These are phyloP conservation scores for Brachionus koreanus DNA, from an alignment of 1,140 invertebrate species.

Conservation along the genomic window DNA sequence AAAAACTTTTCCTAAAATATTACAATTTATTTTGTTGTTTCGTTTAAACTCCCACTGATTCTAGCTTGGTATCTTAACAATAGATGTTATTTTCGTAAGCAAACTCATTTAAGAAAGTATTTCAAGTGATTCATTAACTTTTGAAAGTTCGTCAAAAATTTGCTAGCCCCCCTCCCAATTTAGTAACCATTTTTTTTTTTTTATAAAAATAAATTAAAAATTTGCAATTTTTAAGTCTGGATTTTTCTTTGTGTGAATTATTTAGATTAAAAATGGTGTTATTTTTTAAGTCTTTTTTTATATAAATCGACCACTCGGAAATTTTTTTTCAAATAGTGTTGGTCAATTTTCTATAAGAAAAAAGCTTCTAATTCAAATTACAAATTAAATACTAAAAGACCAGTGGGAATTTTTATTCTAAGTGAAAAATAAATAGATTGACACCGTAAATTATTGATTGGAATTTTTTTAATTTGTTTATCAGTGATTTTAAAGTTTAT, in stretches of 20 bases:
- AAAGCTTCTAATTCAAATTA: not conserved
- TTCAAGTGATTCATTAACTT: slow-evolving; percentile 40
- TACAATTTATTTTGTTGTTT: slow-evolving; percentile 17
- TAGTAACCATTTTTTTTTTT: slow-evolving; percentile 10
- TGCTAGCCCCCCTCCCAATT: not conserved
- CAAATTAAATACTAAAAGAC: not conserved
- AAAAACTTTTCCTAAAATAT: not conserved
- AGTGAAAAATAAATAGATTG: not conserved
- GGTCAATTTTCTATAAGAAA: not conserved
- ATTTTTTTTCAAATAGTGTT: not conserved
- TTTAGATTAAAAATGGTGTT: not conserved
- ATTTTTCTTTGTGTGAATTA: not conserved
- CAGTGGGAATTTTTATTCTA: not conserved
- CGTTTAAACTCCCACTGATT: slow-evolving; percentile 13
- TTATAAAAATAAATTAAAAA: not conserved
- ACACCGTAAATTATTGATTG: not conserved
- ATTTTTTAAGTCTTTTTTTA: not conserved
- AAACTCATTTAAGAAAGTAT: slow-evolving; percentile 34
- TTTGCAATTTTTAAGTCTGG: not conserved
- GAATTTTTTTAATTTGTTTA: not conserved
- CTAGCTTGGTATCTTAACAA: slow-evolving; percentile 3
- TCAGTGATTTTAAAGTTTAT: not conserved
- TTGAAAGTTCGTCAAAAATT: not conserved
- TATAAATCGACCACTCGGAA: not conserved
- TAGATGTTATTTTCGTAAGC: slow-evolving; percentile 29